Percentiles rank a stretch among this genome's conserved stretches.
Conservation (phyloP, 2,113 vertebrate species). For the Hyperopisus bebe region DNA sequence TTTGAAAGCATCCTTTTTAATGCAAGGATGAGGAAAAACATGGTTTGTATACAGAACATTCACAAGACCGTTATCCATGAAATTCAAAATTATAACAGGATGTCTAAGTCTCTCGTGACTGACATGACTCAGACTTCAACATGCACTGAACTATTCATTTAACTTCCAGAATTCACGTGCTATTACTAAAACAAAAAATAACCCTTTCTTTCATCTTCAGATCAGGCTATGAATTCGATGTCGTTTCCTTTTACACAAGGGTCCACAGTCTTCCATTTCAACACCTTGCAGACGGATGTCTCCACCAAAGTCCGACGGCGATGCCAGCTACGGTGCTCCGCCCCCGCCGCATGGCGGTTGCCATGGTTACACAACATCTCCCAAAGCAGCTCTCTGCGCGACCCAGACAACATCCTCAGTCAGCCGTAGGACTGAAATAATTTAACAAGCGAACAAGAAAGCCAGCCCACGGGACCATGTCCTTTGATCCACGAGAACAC, state of each 20-base stretch:
- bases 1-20: not conserved
- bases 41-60: not conserved
- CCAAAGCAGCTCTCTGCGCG: not conserved
- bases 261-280: not conserved
- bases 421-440: not conserved
- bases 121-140: not conserved
- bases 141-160: not conserved
- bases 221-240: not conserved
- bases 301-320: not conserved
- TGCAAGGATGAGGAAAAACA: not conserved
- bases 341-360: not conserved
- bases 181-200: not conserved
- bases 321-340: not conserved
- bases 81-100: not conserved
- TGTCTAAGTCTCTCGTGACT: not conserved
- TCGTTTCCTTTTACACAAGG: not conserved
- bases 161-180: not conserved
- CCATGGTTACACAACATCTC: constrained; percentile 15
- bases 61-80: not conserved
- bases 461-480: not conserved
- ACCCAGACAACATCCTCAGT: not conserved
- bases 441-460: not conserved
- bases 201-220: not conserved
- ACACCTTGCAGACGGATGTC: not conserved
- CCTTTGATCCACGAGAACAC: not conserved